Percentiles rank a stretch among this genome's conserved stretches.
Conservation (phyloP, 53 echinoderm and acorn worm species). For the Zoroaster sp. region DNA sequence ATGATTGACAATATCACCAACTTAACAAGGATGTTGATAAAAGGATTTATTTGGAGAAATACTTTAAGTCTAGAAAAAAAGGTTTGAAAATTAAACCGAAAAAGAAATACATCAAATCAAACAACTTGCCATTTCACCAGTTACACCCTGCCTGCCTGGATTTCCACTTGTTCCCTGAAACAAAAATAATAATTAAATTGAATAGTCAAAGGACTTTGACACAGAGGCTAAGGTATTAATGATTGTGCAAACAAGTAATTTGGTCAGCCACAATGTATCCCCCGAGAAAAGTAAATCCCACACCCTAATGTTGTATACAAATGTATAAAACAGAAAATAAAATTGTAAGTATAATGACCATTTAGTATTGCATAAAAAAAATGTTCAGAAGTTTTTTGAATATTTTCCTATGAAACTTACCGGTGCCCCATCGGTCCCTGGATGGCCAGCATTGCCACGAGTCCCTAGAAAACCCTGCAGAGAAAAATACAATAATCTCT, state of each 20-base stretch:
- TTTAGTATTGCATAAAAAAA: too few relatives aligned
- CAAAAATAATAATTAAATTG: not conserved
- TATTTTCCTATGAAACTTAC: too few relatives aligned
- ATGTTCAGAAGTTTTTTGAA: too few relatives aligned
- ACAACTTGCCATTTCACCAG: slow-evolving; percentile 36
- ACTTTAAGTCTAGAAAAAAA: not conserved
- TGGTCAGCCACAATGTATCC: too few relatives aligned
- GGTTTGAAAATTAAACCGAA: not conserved
- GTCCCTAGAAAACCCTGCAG: slow-evolving; percentile 46
- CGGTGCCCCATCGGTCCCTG: slow-evolving; percentile 49
- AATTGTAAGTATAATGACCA: too few relatives aligned
- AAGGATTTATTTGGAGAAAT: not conserved
- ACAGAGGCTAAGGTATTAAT: too few relatives aligned
- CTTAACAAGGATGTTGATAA: not conserved
- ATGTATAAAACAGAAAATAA: too few relatives aligned
- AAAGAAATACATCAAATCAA: not conserved
- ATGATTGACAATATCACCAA: not conserved
- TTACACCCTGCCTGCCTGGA: slow-evolving; percentile 23
- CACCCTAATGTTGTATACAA: too few relatives aligned
- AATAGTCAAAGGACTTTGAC: too few relatives aligned
- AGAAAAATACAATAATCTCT: not conserved
- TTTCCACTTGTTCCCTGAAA: slow-evolving; percentile 44
- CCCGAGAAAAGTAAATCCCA: too few relatives aligned
- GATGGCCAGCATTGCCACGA: slow-evolving; percentile 45
- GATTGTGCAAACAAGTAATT: too few relatives aligned